Evolutionary conservation across 92 coral and sea anemone genomes (phyloP).

Genomic region (Epizoanthus fatuus): DNA sequence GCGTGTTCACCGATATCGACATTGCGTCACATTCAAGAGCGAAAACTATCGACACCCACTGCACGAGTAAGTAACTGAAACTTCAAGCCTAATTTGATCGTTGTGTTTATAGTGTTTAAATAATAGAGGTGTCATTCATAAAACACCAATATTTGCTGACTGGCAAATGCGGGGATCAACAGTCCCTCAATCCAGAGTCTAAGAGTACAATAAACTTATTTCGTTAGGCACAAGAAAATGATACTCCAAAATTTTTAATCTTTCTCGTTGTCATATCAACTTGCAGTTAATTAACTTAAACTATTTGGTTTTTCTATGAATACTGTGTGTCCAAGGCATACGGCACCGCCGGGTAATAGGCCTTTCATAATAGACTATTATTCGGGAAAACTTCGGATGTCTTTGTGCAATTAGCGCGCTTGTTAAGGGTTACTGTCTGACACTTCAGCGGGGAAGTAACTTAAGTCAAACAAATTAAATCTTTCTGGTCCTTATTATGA

Average conservation of each 20-base stretch:
- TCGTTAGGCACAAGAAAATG: not conserved
- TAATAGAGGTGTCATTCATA: conserved; percentile 6
- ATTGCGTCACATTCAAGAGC: not conserved
- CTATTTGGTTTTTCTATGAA: conserved; percentile 5
- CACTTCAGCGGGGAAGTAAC: not conserved
- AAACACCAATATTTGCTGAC: not conserved
- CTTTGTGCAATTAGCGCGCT: conserved; percentile 82
- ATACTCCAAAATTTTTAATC: not conserved
- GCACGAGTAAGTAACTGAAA: not conserved
- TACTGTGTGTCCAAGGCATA: not conserved
- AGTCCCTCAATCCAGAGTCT: not conserved
- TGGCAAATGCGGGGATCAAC: not conserved
- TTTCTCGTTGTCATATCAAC: conserved; percentile 24
- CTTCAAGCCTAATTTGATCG: not conserved
- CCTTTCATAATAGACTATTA: not conserved
- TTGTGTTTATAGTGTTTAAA: conserved; percentile 28
- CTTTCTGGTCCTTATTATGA: not conserved
- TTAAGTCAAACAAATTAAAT: conserved; percentile 6
- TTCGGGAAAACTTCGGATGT: conserved; percentile 54
- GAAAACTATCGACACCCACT: not conserved
- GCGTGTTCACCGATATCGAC: not conserved
- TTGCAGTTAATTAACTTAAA: conserved; percentile 9
- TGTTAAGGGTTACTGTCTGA: conserved; percentile 34
- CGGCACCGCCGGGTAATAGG: not conserved
- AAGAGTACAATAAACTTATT: not conserved